phyloP scores from a whole-genome alignment of 2,797 vertebrate species.

The Staurois parvus region DNA sequence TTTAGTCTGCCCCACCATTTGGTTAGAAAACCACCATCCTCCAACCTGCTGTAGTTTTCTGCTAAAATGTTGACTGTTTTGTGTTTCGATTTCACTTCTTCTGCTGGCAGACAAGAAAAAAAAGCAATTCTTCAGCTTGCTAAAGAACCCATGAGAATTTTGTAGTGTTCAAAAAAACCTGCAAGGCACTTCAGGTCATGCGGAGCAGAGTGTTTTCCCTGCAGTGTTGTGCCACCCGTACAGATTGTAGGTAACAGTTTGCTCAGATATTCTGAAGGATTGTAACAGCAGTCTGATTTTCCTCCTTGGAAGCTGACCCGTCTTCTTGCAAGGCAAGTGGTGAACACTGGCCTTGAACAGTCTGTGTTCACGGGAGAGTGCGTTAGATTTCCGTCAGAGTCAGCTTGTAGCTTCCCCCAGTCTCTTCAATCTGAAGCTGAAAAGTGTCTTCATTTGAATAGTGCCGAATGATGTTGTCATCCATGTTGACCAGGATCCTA shows the following conservation, averaged over 20 bases:
- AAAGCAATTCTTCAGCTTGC: neutral
- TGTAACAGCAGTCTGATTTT: constrained; percentile 28
- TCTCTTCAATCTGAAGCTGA: constrained; percentile 94
- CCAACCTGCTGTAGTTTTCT: neutral
- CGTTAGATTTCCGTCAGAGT: constrained; percentile 95
- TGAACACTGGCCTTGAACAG: constrained; percentile 64
- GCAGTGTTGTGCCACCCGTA: neutral
- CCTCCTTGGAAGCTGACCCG: constrained; percentile 55
- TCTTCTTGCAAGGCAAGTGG: constrained; percentile 60
- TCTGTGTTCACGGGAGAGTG: neutral
- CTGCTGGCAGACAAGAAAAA: neutral
- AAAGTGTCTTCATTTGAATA: constrained; percentile 99
- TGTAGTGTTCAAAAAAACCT: too few species aligned
- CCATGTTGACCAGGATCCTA: constrained; percentile 98
- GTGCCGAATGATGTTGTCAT: constrained; percentile 98
- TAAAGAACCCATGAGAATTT: neutral
- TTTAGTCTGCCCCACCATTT: neutral
- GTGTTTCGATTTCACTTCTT: neutral
- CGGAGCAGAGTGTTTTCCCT: too few species aligned
- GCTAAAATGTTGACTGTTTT: too few species aligned
- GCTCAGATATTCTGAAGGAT: constrained; percentile 63
- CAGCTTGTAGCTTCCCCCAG: constrained; percentile 90
- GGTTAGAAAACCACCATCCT: neutral
- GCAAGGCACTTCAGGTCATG: too few species aligned
- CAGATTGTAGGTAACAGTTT: neutral